Conservation (phyloP, 2,888 invertebrate genomes). For the Heliconius ismenius region DNA sequence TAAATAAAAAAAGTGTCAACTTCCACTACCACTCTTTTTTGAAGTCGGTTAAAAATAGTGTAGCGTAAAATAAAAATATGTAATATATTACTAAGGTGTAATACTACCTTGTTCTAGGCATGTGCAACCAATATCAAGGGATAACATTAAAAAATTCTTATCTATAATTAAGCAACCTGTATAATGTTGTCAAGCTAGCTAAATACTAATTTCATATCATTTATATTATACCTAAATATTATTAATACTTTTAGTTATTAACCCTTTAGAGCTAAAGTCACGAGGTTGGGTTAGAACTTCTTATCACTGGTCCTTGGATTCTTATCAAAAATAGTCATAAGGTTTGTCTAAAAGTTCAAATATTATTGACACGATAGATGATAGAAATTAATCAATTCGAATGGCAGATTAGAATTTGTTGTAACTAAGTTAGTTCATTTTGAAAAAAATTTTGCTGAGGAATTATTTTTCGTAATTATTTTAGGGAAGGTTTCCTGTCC, state of each 20-base stretch:
- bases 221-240: background rate
- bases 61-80: background rate
- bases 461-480: too few species aligned
- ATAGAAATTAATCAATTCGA: constrained; percentile 5
- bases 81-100: background rate
- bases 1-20: too few species aligned
- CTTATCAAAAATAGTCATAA: background rate
- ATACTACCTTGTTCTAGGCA: background rate
- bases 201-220: too few species aligned
- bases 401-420: background rate
- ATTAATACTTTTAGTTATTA: background rate
- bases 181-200: background rate
- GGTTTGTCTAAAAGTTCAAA: background rate
- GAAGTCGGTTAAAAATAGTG: background rate
- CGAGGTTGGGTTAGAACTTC: constrained; percentile 3
- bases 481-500: background rate
- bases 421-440: background rate
- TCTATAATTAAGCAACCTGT: background rate
- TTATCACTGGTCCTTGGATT: constrained; percentile 6
- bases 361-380: background rate
- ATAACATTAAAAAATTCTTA: background rate
- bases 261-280: background rate
- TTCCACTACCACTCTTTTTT: background rate
- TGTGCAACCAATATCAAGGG: background rate
- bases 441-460: background rate